A percentile compares a stretch with the other conserved stretches of the same genome.
Evolutionary conservation across 2,797 vertebrate species (phyloP).

Genomic region (Dendrocincla tyrannina): DNA sequence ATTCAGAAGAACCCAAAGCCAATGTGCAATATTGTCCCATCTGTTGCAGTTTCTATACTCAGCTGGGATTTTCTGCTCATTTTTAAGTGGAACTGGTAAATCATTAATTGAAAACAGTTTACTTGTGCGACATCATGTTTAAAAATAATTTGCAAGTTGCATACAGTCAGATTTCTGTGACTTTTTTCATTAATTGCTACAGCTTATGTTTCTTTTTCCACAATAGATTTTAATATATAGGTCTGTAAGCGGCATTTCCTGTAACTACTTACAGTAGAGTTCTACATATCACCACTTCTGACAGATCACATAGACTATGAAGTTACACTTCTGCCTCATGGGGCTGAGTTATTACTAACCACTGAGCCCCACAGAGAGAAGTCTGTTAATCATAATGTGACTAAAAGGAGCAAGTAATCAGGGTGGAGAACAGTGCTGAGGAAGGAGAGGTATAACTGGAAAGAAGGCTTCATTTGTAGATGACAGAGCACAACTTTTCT

Average conservation of each 20-base stretch:
- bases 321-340: conserved; percentile 17
- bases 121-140: not conserved
- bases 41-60: not conserved
- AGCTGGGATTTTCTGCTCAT: not conserved
- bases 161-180: not conserved
- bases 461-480: not conserved
- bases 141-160: conserved; percentile 4
- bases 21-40: not conserved
- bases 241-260: conserved; percentile 4
- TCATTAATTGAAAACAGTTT: not conserved
- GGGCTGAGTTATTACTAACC: conserved; percentile 26
- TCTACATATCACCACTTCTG: conserved; percentile 32
- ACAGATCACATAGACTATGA: conserved; percentile 8
- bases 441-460: not conserved
- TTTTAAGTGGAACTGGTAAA: not conserved
- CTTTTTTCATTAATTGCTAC: conserved; percentile 4
- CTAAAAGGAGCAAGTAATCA: not conserved
- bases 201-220: not conserved
- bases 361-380: not conserved
- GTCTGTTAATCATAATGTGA: conserved; percentile 34
- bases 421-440: not conserved
- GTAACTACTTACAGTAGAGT: not conserved
- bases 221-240: conserved; percentile 13
- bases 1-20: not conserved
- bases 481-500: not conserved